Conservation (phyloP, 2,888 invertebrate species). For the Bembecia ichneumoniformis region DNA sequence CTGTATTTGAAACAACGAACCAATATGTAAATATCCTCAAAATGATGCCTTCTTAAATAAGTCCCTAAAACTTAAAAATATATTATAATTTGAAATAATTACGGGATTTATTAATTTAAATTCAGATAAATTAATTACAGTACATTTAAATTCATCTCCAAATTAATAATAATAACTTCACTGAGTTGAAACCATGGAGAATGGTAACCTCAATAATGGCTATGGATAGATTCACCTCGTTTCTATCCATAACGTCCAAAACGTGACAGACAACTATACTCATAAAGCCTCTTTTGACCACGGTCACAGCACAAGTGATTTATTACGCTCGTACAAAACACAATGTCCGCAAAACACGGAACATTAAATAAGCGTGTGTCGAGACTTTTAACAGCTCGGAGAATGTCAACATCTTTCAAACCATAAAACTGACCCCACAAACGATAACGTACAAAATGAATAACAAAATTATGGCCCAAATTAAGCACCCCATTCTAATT, state of each 20-base stretch:
- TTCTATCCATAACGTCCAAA: slow-evolving; percentile 24
- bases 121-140: no score
- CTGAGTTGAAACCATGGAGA: neutral
- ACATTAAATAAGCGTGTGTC: neutral
- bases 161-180: neutral
- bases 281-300: slow-evolving; percentile 1
- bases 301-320: neutral
- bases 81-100: no score
- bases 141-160: no score
- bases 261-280: slow-evolving; percentile 27
- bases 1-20: neutral
- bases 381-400: neutral
- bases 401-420: neutral
- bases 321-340: neutral
- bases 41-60: no score
- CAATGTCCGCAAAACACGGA: neutral
- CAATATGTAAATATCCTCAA: no score
- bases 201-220: neutral
- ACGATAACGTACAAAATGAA: slow-evolving; percentile 17
- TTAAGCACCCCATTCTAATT: slow-evolving; percentile 34
- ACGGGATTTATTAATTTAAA: no score
- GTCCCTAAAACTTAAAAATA: no score
- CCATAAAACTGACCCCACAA: neutral
- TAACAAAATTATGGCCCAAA: slow-evolving; percentile 31
- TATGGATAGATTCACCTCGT: slow-evolving; percentile 12